These are phyloP conservation scores for Toxotes chatareus DNA, from an alignment of 2,113 vertebrate genomes.

Conservation along the genomic window DNA sequence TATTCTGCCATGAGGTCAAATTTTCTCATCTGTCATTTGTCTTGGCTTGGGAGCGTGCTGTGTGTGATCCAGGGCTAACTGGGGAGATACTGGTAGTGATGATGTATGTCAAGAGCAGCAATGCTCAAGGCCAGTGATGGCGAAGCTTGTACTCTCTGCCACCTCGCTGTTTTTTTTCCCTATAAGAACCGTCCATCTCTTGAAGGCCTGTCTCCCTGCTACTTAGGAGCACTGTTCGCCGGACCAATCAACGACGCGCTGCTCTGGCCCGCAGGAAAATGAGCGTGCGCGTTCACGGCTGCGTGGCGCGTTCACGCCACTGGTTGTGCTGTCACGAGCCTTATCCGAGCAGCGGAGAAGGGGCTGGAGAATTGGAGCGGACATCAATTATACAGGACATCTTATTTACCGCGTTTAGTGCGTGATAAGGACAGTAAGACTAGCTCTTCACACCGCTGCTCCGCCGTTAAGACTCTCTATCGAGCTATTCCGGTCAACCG, in stretches of 20 bases:
- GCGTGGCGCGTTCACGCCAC: constrained; percentile 66
- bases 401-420: constrained; percentile 4
- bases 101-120: not conserved
- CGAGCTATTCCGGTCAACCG: constrained; percentile 43
- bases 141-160: too few relatives aligned
- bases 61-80: too few relatives aligned
- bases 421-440: not conserved
- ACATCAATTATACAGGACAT: constrained; percentile 49
- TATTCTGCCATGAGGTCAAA: not conserved
- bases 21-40: not conserved
- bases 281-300: constrained; percentile 62
- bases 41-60: too few relatives aligned
- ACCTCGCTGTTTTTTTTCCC: too few relatives aligned
- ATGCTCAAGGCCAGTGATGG: too few relatives aligned
- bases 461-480: constrained; percentile 8
- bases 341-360: constrained; percentile 57
- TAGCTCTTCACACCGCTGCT: not conserved
- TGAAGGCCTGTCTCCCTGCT: not conserved
- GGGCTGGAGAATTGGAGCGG: constrained; percentile 65
- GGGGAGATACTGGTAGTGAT: not conserved
- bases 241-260: not conserved
- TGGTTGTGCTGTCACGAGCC: constrained; percentile 84
- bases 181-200: too few relatives aligned
- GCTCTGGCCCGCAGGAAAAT: constrained; percentile 15
- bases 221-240: not conserved